These are phyloP conservation scores for Drosophila quinaria DNA, from an alignment of 2,888 invertebrate species.

Conservation along the genomic window DNA sequence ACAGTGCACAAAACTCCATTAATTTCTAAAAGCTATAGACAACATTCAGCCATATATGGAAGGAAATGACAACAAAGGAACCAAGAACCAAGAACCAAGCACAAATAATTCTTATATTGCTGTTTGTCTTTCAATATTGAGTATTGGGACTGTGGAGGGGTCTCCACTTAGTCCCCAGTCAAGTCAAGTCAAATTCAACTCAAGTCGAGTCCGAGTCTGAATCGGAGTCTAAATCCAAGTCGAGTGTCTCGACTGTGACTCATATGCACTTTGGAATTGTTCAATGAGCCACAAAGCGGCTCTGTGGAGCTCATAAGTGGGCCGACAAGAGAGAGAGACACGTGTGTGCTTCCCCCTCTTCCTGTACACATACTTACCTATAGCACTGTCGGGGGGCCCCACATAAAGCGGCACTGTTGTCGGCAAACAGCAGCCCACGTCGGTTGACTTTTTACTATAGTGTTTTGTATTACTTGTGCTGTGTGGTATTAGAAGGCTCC, in stretches of 20 bases:
- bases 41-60: constrained; percentile 54
- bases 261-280: constrained; percentile 68
- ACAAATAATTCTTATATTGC: constrained; percentile 54
- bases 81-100: constrained; percentile 42
- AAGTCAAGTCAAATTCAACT: background rate
- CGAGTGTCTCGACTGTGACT: constrained; percentile 46
- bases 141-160: constrained; percentile 1
- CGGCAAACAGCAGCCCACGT: constrained; percentile 49
- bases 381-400: constrained; percentile 10
- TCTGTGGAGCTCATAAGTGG: constrained; percentile 50
- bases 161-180: constrained; percentile 17
- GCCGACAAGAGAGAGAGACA: constrained; percentile 58
- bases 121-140: constrained; percentile 49
- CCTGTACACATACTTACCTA: background rate
- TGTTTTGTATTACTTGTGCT: background rate
- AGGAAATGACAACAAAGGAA: constrained; percentile 54
- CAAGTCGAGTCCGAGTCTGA: constrained; percentile 14
- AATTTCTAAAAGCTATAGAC: constrained; percentile 57
- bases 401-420: constrained; percentile 20
- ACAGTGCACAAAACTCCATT: constrained; percentile 62
- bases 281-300: constrained; percentile 59
- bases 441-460: background rate
- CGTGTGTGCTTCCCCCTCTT: constrained; percentile 20
- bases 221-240: constrained; percentile 14
- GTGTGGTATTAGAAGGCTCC: constrained; percentile 39